Base-by-base conservation (phyloP, 2,113 vertebrate genomes). In the Thunnus maccoyii region DNA sequence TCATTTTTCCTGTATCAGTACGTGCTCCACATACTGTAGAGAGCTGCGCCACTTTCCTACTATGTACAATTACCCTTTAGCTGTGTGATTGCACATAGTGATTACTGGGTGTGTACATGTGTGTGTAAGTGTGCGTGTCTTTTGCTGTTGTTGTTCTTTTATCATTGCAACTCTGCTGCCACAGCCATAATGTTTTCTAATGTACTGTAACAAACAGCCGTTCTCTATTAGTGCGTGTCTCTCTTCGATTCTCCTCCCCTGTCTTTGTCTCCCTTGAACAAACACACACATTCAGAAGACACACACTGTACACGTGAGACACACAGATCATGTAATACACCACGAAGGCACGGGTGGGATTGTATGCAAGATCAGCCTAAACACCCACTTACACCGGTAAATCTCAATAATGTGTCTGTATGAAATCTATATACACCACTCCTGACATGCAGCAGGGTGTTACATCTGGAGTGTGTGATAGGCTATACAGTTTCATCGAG, bases 61-160 rank as follows among this genome's bases (percentile, higher is more conserved):
- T 27, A 62, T 58, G 83, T 79, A 58, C 80, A 85, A 89, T 91
- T 89, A 85, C 83, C 87, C 84, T 86, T 91, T 73, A 71, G 78
- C 72, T 71, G 72, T 86, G 81, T 88, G 86, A 88, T 83, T 88
- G 80, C 80, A 47, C 61, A 68, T 47, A 3, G 73, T 81, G 88
- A 86, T 92, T 86, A 84, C 73, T 5, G 12, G 11, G 75, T 48
- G 65, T 61, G 79, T 56, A 16, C 48, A 47, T 63, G 57, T 78
- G 47, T 73, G 71, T 83, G 72, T 63, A 55, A 64, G 69, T 47
- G 72, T 52, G 75, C 36, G 14, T 84, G 61, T 82, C 66, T 36
- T 70, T 69, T 76, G 67, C 77, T 83, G 27, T 44, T 88, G 83
- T 83, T 86, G 89, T 82, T 85, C 60, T 81, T 83, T 87, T 36